phyloP scores from a whole-genome alignment of 2,797 vertebrate genomes.

The Falco peregrinus region DNA sequence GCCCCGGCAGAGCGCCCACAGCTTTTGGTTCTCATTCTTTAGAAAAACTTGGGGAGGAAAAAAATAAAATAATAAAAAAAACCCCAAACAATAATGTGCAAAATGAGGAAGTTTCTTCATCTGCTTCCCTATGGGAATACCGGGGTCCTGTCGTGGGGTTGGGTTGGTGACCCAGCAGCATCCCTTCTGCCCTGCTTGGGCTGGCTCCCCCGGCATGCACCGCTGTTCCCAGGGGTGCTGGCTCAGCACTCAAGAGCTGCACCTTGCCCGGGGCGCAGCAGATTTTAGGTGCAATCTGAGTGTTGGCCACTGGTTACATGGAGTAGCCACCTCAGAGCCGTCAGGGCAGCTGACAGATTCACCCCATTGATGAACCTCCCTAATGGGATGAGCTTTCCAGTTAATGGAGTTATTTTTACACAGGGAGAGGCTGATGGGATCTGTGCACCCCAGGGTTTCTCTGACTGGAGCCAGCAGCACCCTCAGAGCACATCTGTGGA shows the following conservation, averaged over 20 bases:
- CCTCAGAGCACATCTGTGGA: rapidly evolving
- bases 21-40: background rate
- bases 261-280: background rate
- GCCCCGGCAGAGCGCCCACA: background rate
- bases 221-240: background rate
- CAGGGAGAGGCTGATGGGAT: background rate
- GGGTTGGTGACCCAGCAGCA: background rate
- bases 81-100: background rate
- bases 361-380: rapidly evolving
- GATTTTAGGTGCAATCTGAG: background rate
- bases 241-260: background rate
- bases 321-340: rapidly evolving
- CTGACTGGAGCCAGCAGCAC: background rate
- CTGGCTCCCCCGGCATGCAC: background rate
- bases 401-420: rapidly evolving
- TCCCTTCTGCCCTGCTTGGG: background rate
- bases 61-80: too few relatives aligned
- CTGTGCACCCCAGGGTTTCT: rapidly evolving
- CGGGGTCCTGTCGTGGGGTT: background rate
- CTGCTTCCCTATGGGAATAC: background rate
- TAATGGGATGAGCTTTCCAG: rapidly evolving
- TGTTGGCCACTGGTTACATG: rapidly evolving
- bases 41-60: background rate
- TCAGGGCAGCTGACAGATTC: background rate
- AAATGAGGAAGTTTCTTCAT: background rate